These are phyloP conservation scores for Trematomus bernacchii DNA, from an alignment of 2,797 vertebrate genomes.

Conservation along the genomic window DNA sequence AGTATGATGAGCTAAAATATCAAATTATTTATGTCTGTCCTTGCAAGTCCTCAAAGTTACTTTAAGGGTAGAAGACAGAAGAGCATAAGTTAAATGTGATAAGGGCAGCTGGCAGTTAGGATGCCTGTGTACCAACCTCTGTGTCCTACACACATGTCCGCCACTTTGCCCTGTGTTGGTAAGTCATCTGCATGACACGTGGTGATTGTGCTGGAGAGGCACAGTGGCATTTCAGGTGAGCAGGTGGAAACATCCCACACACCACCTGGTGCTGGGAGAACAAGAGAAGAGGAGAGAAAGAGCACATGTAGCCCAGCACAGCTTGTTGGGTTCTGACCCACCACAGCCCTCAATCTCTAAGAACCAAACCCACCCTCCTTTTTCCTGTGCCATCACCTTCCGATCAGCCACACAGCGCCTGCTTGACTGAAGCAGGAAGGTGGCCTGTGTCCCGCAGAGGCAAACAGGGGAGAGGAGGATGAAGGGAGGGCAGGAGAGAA, in stretches of 20 bases:
- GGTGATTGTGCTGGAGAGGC: slow-evolving; percentile 54
- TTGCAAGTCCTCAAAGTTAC: slow-evolving; percentile 77
- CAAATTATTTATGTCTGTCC: slow-evolving; percentile 30
- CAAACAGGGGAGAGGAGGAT: slow-evolving; percentile 60
- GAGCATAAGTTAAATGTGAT: slow-evolving; percentile 43
- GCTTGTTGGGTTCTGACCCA: slow-evolving; percentile 86
- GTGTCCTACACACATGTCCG: slow-evolving; percentile 60
- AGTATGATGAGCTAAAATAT: neutral
- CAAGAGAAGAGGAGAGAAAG: slow-evolving; percentile 31
- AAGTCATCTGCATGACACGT: slow-evolving; percentile 65
- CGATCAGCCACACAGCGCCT: slow-evolving; percentile 54
- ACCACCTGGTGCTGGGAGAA: slow-evolving; percentile 78
- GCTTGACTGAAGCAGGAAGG: slow-evolving; percentile 63
- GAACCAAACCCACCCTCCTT: slow-evolving; percentile 36
- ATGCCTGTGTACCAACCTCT: slow-evolving; percentile 70
- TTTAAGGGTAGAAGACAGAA: slow-evolving; percentile 72
- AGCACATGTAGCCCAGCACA: slow-evolving; percentile 74
- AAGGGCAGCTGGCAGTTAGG: slow-evolving; percentile 51
- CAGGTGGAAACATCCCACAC: slow-evolving; percentile 71
- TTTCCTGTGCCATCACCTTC: slow-evolving; percentile 54
- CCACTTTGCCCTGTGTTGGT: slow-evolving; percentile 44
- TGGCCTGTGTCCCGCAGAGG: slow-evolving; percentile 58
- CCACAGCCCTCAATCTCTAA: slow-evolving; percentile 54
- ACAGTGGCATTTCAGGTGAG: slow-evolving; percentile 71
- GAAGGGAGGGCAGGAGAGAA: slow-evolving; percentile 62